These are phyloP conservation scores for Brachionus manjavacas DNA, from an alignment of 1,140 invertebrate genomes.

Conservation along the genomic window DNA sequence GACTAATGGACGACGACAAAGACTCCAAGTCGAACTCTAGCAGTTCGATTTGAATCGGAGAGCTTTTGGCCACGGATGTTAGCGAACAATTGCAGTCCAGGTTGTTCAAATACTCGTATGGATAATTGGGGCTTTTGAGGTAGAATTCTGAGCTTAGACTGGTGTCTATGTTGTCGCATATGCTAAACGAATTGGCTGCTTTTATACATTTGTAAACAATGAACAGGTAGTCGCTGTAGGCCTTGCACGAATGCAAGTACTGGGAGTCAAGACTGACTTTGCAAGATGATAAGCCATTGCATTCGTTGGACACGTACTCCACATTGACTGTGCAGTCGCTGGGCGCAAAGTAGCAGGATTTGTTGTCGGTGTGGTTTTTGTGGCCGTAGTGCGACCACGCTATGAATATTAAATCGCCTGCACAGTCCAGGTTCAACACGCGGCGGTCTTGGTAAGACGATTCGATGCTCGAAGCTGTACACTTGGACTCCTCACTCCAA, in stretches of 20 bases:
- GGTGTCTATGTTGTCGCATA: slow-evolving; percentile 1
- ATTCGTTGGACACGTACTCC: slow-evolving; percentile 36
- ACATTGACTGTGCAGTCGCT: slow-evolving; percentile 28
- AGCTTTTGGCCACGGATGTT: background rate
- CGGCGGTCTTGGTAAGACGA: background rate
- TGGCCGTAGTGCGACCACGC: background rate
- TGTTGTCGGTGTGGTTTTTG: background rate
- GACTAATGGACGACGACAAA: background rate
- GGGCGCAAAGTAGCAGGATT: background rate
- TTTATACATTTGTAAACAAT: slow-evolving; percentile 13
- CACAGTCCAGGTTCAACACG: background rate
- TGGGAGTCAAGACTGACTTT: slow-evolving; percentile 26
- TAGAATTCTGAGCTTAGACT: background rate
- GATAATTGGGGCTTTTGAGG: slow-evolving; percentile 15
- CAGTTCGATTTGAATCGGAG: background rate
- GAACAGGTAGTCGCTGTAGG: slow-evolving; percentile 5
- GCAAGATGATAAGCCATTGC: background rate
- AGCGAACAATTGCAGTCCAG: slow-evolving; percentile 23
- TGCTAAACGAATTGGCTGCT: background rate
- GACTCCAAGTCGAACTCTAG: slow-evolving; percentile 25
- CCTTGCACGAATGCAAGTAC: slow-evolving; percentile 36
- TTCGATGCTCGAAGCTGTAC: background rate
- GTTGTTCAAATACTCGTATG: slow-evolving; percentile 32
- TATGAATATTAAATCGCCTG: background rate
- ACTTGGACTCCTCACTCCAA: slow-evolving; percentile 3